Conservation (phyloP, 2,113 vertebrate species). For the Falco punctatus region DNA sequence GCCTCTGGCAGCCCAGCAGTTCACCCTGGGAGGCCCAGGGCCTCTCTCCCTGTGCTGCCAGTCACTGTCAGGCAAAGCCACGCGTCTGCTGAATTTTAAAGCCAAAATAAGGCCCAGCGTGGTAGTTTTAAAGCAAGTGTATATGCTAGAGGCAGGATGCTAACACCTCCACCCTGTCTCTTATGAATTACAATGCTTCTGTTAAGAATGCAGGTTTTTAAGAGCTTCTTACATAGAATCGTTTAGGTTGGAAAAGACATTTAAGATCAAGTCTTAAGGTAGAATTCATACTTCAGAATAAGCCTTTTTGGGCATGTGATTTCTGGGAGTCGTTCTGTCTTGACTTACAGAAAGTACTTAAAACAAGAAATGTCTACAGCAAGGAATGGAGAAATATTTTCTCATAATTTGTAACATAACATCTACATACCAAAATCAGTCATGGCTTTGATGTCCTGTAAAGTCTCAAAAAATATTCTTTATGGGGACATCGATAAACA, state of each 20-base stretch:
- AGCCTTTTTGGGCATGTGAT: background rate
- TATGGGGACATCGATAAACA: background rate
- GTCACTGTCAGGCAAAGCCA: rapidly evolving
- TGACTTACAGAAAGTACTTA: background rate
- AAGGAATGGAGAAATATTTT: background rate
- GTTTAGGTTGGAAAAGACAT: no score
- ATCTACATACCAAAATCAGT: background rate
- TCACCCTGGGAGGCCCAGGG: rapidly evolving
- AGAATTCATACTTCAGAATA: background rate
- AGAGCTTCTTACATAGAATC: no score
- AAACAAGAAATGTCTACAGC: background rate
- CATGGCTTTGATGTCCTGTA: background rate
- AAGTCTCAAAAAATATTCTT: background rate
- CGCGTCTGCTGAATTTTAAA: background rate
- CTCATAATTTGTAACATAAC: background rate
- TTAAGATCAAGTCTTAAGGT: no score
- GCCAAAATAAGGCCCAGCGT: background rate
- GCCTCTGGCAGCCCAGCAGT: rapidly evolving
- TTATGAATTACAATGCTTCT: background rate
- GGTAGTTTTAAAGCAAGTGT: background rate
- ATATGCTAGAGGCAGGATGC: background rate
- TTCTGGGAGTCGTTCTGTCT: background rate
- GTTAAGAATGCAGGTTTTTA: no score
- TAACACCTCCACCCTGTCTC: no score
- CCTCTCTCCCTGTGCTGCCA: background rate